phyloP scores from a whole-genome alignment of 2,113 vertebrate genomes.

The Phaethon lepturus region DNA sequence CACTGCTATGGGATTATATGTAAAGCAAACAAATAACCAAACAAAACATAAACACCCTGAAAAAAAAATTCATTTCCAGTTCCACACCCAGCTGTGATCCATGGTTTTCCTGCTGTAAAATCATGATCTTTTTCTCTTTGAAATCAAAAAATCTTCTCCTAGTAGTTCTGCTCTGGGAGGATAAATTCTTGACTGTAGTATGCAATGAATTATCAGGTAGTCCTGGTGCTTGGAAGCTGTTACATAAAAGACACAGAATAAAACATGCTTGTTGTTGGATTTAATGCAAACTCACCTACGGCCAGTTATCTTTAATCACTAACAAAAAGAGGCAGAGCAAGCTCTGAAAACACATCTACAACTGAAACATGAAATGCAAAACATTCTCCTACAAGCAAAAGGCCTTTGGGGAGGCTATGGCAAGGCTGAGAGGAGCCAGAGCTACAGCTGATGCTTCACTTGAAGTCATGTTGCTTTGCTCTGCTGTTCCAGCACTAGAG shows the following conservation, averaged over 20 bases:
- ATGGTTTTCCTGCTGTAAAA: neutral
- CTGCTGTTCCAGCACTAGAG: neutral
- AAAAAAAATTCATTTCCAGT: neutral
- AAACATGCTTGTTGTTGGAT: neutral
- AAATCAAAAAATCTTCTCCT: neutral
- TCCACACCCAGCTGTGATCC: neutral
- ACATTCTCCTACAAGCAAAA: neutral
- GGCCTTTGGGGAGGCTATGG: neutral
- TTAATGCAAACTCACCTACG: neutral
- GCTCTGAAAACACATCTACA: neutral
- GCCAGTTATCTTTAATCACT: neutral
- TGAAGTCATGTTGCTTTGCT: neutral
- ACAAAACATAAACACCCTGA: neutral
- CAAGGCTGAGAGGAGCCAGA: neutral
- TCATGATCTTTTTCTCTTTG: neutral
- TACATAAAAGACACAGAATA: neutral
- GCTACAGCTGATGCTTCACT: neutral
- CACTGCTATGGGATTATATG: neutral
- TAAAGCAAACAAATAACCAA: slow-evolving; percentile 43
- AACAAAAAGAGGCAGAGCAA: neutral
- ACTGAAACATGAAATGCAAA: neutral
- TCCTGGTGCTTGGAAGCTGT: neutral
- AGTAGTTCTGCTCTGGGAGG: neutral
- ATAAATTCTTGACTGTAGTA: neutral
- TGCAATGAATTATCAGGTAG: neutral